Evolutionary conservation across 2,113 vertebrate genomes (phyloP), one percentile per base, ranked within the genome.

Genomic region (Rallus limicola): DNA sequence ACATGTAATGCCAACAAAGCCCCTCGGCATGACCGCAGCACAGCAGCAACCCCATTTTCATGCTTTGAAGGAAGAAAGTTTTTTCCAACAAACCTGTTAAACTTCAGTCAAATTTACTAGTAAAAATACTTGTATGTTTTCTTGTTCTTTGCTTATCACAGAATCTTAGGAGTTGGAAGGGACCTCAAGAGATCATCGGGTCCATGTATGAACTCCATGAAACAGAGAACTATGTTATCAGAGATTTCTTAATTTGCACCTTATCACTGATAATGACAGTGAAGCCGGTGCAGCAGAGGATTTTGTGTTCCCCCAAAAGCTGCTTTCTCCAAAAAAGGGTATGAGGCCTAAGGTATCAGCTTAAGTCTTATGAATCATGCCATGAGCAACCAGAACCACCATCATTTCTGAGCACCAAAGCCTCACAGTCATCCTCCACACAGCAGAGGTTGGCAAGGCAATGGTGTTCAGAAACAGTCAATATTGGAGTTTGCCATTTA

Each of bases 241-340:
- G 71, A 70, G 12, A 23, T n/a, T 13, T 46, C 60, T 78, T 74
- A 71, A 71, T 56, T 8, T 4, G 11, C 7, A 44, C 55, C 16
- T 36, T 64, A 48, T 20, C 0, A 0, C 50, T 80, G 68, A 52
- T 17, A 85, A 15, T 26, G n/a, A 82, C 34, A 50, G 17, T 13
- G 26, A 74, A 16, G 8, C 64, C 42, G 6, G 36, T 33, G 63
- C 33, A 86, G 55, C 4, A 31, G 15, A 88, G 24, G 69, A 59
- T 74, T 91, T 62, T 40, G 44, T 1, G 20, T 50, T 76, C 6
- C n/a, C 11, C 5, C 8, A 7, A 34, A 87, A 19, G 3, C 3
- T 2, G 58, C 44, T 78, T 82, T 82, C 56, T 79, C 60, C 16
- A 17, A 33, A 58, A 70, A 25, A 31, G 5, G 14, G 2, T 60